Base-by-base conservation (phyloP, 1,140 invertebrate genomes). In the Armadillidium nasatum region DNA sequence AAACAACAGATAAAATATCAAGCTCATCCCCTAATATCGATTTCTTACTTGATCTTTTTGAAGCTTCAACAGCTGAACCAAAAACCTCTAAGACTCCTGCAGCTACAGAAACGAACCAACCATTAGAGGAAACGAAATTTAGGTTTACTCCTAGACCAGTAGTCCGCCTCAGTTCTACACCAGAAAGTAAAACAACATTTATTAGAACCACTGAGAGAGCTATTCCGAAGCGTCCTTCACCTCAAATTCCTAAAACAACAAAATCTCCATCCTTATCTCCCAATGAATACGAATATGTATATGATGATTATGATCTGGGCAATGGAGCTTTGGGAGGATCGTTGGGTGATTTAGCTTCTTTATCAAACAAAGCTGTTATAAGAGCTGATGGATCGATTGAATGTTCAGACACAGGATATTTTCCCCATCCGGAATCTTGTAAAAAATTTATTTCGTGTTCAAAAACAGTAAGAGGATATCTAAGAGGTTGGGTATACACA, bases 371-470 rank as follows among this genome's bases (percentile, higher is more conserved):
- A 74, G 82, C 82, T 10, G 75, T 78, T 21, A 80, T 83, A 6
- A 73, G 81, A 68, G 71, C 83, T 33, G 85, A 87, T 71, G 91
- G 90, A 46, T 87, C 87, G 46, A 91, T 95, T 78, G 88, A 91
- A 79, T 95, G 94, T 82, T 85, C 93, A 22, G 93, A 94, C 83
- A 90, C 92, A 82, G 93, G 94, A 44, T 94, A 93, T 83, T 95
- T 94, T 84, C 91, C 93, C 0, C 93, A 95, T 86, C 93, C 93
- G 0, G 88, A 89, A 10, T 94, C 92, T 0, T 95, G 93, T 84
- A 91, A 90, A 84, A 93, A 94, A 84, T 95, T 94, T 83, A 94
- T 95, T 77, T 92, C 91, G 9, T 95, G 93, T 83, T 91, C 93
- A 0, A 89, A 89, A 91, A 89, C 81, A 90, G 90, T 45, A 86